Conservation (phyloP, 2,888 invertebrate species). For the Tigriopus californicus region DNA sequence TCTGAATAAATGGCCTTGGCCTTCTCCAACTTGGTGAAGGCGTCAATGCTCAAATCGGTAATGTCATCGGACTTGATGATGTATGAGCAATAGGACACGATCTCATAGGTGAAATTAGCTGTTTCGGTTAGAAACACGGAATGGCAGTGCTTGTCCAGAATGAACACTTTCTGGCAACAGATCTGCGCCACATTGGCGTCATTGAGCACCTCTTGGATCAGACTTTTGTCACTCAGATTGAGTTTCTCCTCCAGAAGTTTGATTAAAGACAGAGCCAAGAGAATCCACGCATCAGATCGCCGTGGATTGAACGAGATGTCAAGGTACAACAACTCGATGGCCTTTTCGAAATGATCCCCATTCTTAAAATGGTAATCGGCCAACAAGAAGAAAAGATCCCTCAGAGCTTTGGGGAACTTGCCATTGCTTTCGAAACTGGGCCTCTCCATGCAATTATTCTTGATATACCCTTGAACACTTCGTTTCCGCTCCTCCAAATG, state of each 20-base stretch:
- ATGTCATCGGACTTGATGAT: slow-evolving; percentile 50
- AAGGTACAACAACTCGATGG: slow-evolving; percentile 43
- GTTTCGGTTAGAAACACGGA: slow-evolving; percentile 66
- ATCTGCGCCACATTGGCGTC: slow-evolving; percentile 51
- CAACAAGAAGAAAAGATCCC: slow-evolving; percentile 66
- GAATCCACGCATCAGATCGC: slow-evolving; percentile 81
- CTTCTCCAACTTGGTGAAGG: slow-evolving; percentile 44
- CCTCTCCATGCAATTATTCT: neutral
- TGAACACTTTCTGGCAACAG: slow-evolving; percentile 60
- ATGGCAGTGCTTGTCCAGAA: slow-evolving; percentile 49
- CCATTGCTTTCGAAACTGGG: slow-evolving; percentile 22
- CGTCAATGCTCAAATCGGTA: slow-evolving; percentile 28
- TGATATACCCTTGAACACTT: neutral
- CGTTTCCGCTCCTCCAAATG: neutral
- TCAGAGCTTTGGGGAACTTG: slow-evolving; percentile 39
- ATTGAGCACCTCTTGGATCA: slow-evolving; percentile 34
- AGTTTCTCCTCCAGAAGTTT: slow-evolving; percentile 33
- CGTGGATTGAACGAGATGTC: slow-evolving; percentile 61
- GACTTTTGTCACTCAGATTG: slow-evolving; percentile 20
- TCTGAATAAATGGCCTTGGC: slow-evolving; percentile 49
- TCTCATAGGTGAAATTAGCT: slow-evolving; percentile 69
- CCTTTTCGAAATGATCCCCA: slow-evolving; percentile 38
- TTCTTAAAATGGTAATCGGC: slow-evolving; percentile 84
- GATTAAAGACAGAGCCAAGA: slow-evolving; percentile 50
- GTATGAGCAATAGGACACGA: slow-evolving; percentile 73